Conservation (phyloP, 2,113 vertebrate species). For the Salvelinus fontinalis region DNA sequence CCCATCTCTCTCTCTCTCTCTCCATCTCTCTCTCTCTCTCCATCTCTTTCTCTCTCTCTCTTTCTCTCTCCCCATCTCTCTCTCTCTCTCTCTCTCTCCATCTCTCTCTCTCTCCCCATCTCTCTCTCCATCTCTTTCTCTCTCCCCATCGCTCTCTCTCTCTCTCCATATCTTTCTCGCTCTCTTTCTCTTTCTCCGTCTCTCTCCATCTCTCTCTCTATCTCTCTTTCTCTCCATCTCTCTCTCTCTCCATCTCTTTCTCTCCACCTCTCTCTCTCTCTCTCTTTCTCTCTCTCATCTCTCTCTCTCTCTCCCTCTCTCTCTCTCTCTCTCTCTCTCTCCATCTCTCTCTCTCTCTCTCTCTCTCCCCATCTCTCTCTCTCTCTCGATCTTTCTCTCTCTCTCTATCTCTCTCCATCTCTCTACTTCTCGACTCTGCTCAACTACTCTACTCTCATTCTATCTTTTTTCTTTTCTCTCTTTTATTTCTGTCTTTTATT, state of each 20-base stretch:
- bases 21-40: no score
- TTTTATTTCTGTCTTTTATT: no score
- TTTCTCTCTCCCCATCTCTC: no score
- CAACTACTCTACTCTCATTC: background rate
- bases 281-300: background rate
- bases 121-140: no score
- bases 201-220: background rate
- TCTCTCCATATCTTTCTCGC: background rate
- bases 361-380: background rate
- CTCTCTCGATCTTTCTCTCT: conserved; percentile 22
- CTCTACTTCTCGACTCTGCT: background rate
- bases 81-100: no score
- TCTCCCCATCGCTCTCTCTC: no score
- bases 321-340: background rate
- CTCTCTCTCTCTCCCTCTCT: conserved; percentile 18
- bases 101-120: no score
- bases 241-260: no score
- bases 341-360: background rate
- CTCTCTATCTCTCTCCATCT: no score
- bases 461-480: background rate
- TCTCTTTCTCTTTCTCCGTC: conserved; percentile 11
- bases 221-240: no score
- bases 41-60: no score
- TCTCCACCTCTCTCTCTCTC: background rate
- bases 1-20: no score